Conservation (phyloP, 2,888 invertebrate genomes). For the Phlogophora meticulosa region DNA sequence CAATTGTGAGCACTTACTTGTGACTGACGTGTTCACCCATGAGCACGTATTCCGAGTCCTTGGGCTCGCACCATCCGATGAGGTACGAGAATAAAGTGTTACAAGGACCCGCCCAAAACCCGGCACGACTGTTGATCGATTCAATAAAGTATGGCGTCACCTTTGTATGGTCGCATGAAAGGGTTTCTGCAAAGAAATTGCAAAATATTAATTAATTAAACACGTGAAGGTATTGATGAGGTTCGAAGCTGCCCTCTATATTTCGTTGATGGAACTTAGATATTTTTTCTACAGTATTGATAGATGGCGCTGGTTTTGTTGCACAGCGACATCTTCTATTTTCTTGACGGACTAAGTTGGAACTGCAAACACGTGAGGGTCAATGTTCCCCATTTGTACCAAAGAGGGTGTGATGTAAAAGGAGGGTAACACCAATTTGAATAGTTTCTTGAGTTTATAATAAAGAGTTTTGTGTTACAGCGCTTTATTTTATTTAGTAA, state of each 20-base stretch:
- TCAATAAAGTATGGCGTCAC: constrained; percentile 97
- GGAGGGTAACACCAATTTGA: too few species aligned
- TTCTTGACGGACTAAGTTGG: background rate
- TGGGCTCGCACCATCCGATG: constrained; percentile 96
- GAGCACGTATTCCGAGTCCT: constrained; percentile 94
- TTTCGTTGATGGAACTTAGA: constrained; percentile 5
- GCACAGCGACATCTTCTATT: constrained; percentile 30
- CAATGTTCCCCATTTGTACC: background rate
- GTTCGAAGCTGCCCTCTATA: constrained; percentile 48
- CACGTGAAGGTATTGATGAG: background rate
- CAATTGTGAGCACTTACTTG: constrained; percentile 91
- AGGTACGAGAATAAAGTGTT: constrained; percentile 95
- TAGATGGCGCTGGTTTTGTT: constrained; percentile 21
- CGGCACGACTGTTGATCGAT: constrained; percentile 94
- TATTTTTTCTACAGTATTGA: background rate
- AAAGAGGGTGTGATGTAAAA: background rate
- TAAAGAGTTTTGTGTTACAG: constrained; percentile 15
- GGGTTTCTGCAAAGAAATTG: constrained; percentile 92
- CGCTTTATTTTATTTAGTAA: background rate
- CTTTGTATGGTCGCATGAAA: constrained; percentile 97
- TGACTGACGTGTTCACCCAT: constrained; percentile 96
- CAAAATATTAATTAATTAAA: background rate
- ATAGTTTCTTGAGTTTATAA: background rate
- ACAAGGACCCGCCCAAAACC: constrained; percentile 97
- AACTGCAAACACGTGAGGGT: background rate